These are phyloP conservation scores for Nicator chloris DNA, from an alignment of 2,113 vertebrate species.

Conservation along the genomic window DNA sequence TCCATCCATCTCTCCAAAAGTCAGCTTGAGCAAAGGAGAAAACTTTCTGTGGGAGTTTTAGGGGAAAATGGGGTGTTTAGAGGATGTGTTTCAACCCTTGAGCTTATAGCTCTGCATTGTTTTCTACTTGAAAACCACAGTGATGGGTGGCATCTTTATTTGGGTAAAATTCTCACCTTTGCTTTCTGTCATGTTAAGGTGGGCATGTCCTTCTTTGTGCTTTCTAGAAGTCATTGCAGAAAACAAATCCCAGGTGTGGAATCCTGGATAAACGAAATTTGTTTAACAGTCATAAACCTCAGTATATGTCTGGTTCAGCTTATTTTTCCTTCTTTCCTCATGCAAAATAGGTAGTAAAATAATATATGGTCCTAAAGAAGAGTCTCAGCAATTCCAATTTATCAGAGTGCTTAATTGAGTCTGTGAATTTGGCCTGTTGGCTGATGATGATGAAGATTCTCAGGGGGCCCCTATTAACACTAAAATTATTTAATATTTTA, in stretches of 20 bases:
- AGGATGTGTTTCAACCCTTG: neutral
- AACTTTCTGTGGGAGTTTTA: neutral
- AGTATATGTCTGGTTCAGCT: accelerated
- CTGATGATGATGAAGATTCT: constrained; percentile 43
- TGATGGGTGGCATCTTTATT: neutral
- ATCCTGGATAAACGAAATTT: neutral
- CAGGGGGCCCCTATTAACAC: constrained; percentile 46
- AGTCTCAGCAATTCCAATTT: constrained; percentile 14
- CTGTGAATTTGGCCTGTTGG: constrained; percentile 45
- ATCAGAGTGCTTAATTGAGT: constrained; percentile 56
- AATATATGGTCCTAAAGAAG: neutral
- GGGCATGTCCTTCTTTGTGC: accelerated
- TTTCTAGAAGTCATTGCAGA: neutral
- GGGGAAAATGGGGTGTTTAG: neutral
- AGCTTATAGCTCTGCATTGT: neutral
- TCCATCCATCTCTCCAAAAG: neutral
- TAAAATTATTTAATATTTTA: constrained; percentile 70
- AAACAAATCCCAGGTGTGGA: neutral
- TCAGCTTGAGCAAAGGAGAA: neutral
- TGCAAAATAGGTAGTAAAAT: neutral
- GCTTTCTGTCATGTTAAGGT: neutral
- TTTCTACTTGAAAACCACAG: neutral
- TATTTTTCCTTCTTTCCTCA: neutral
- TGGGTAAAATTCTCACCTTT: neutral
- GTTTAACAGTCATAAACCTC: neutral